These are phyloP conservation scores for Montipora cactus DNA, from an alignment of 64 coral and sea anemone species.

Conservation along the genomic window DNA sequence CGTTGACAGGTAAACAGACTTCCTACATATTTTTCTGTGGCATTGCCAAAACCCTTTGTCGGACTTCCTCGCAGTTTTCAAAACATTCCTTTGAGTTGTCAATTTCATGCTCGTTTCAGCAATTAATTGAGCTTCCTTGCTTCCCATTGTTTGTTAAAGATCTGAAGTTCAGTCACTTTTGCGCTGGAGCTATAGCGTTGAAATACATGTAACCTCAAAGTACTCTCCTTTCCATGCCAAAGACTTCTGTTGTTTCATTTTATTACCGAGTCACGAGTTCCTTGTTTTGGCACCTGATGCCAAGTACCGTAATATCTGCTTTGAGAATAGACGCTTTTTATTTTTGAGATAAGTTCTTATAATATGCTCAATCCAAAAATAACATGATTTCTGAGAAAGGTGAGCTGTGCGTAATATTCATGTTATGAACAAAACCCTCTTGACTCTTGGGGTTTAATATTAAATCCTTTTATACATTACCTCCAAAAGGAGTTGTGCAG, in stretches of 20 bases:
- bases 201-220: neutral
- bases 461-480: neutral
- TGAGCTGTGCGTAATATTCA: neutral
- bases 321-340: neutral
- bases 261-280: neutral
- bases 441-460: too few species aligned
- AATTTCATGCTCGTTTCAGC: conserved; percentile 21
- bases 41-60: neutral
- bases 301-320: neutral
- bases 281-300: neutral
- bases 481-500: neutral
- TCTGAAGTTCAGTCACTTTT: neutral
- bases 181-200: neutral
- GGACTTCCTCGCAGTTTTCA: neutral
- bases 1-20: neutral
- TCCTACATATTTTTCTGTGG: neutral
- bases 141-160: neutral
- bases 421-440: too few species aligned
- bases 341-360: neutral
- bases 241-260: neutral
- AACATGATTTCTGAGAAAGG: too few species aligned
- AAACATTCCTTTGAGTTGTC: neutral
- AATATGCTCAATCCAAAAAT: neutral
- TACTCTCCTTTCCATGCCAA: neutral
- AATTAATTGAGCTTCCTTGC: conserved; percentile 6